These are phyloP conservation scores for Drosophila atripex DNA, from an alignment of 2,888 invertebrate genomes.

Conservation along the genomic window DNA sequence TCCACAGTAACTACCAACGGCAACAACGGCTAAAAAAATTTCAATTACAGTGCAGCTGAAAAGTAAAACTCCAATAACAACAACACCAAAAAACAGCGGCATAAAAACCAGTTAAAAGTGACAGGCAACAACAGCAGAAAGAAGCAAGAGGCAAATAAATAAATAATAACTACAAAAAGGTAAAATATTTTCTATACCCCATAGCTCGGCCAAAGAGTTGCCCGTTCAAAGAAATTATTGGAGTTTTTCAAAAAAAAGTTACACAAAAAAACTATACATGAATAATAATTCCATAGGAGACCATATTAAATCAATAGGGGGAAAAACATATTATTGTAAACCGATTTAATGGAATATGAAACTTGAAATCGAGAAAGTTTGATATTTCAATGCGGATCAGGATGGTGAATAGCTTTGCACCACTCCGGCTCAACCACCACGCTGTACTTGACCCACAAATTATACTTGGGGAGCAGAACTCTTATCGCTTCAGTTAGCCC, in stretches of 20 bases:
- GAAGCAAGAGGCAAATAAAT: conserved; percentile 27
- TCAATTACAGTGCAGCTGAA: conserved; percentile 73
- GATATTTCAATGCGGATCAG: conserved; percentile 8
- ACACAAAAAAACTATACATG: not conserved
- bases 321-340: conserved; percentile 36
- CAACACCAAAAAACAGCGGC: conserved; percentile 38
- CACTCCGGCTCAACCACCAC: conserved; percentile 9
- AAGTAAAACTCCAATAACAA: conserved; percentile 51
- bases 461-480: conserved; percentile 44
- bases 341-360: conserved; percentile 46
- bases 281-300: conserved; percentile 11
- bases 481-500: conserved; percentile 22
- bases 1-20: conserved; percentile 38
- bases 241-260: not conserved
- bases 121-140: conserved; percentile 54
- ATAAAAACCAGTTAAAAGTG: conserved; percentile 73
- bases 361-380: conserved; percentile 46
- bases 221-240: conserved; percentile 20
- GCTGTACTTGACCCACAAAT: conserved; percentile 72
- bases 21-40: conserved; percentile 56
- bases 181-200: conserved; percentile 50
- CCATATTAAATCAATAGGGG: conserved; percentile 26
- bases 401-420: conserved; percentile 7
- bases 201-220: conserved; percentile 6
- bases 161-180: conserved; percentile 41